Evolutionary conservation across 2,888 invertebrate genomes (phyloP).

Genomic region (Cryptosula pallasiana): DNA sequence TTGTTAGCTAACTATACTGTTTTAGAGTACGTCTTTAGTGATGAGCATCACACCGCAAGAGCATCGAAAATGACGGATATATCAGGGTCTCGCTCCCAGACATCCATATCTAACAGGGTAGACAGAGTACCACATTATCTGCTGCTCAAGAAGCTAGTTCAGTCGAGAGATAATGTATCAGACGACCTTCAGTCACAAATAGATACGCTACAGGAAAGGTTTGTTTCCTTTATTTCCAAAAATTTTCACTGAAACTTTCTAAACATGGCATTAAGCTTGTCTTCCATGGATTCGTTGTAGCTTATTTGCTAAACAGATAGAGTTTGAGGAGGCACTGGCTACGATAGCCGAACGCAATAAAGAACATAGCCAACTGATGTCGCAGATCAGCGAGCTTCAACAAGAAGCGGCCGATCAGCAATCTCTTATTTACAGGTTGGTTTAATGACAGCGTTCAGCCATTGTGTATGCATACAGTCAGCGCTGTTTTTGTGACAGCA

Average conservation of each 20-base stretch:
- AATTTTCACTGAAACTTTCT: too few species aligned
- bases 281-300: constrained; percentile 33
- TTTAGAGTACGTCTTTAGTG: constrained; percentile 24
- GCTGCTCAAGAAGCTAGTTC: constrained; percentile 37
- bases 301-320: constrained; percentile 45
- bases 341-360: constrained; percentile 34
- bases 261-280: not conserved
- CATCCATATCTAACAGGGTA: constrained; percentile 28
- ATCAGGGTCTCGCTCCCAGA: constrained; percentile 4
- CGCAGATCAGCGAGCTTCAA: constrained; percentile 33
- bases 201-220: constrained; percentile 42
- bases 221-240: too few species aligned
- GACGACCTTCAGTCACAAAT: constrained; percentile 43
- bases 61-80: not conserved
- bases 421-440: constrained; percentile 27
- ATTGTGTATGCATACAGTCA: too few species aligned
- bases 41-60: constrained; percentile 22
- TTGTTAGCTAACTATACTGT: too few species aligned
- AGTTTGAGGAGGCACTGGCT: constrained; percentile 37
- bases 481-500: too few species aligned
- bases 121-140: constrained; percentile 44
- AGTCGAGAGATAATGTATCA: constrained; percentile 36
- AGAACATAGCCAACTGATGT: constrained; percentile 34
- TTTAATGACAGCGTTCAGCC: too few species aligned
- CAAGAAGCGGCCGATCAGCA: constrained; percentile 33